Evolutionary conservation across 2,113 vertebrate species (phyloP), one percentile per base, ranked within the genome.

Genomic region (Aspidoscelis tigris): DNA sequence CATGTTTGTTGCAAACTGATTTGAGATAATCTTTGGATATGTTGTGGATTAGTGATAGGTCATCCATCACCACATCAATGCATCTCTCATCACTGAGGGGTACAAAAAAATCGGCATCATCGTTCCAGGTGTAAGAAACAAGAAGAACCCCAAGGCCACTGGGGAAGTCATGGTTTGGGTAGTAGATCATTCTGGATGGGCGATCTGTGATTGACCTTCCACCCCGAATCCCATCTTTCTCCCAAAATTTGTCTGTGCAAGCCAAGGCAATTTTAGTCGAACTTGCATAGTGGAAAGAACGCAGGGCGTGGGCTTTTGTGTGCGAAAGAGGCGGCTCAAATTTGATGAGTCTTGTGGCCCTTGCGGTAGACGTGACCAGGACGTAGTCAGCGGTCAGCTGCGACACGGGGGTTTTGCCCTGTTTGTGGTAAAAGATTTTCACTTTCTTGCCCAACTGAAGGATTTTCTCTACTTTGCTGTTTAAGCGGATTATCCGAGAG

Each of bases 211-310:
- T 88, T 80, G 95, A 97, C 76, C 93, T 96, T 8, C 96, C 96
- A 2, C 97, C 94, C 64, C 8, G 88, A 86, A 97, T 97, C 80
- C 95, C 92, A 0, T 97, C 95, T 0, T 84, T 72, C 82, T 97
- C 96, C 96, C 97, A 97, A 93, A 97, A 98, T 9, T 92, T 92
- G 73, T 91, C 69, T 0, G 79, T 95, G 91, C 97, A 97, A 84
- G 94, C 96, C 84, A 97, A 95, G 11, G 97, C 85, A 50, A 97
- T 96, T 87, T 97, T 97, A 43, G 96, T 96, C 83, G 95, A 94
- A 71, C 95, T 96, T 74, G 86, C 87, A 71, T 97, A 97, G 80
- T 97, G 97, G 4, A 97, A 91, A 0, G 94, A 96, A 7, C 92
- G 93, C 70, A 97, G 85, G 0, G 96, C 95, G 53, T 96, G 94